Evolutionary conservation across 1,140 invertebrate genomes (phyloP), one percentile per base, ranked within the genome.

Genomic region (Cheumatopsyche charites): DNA sequence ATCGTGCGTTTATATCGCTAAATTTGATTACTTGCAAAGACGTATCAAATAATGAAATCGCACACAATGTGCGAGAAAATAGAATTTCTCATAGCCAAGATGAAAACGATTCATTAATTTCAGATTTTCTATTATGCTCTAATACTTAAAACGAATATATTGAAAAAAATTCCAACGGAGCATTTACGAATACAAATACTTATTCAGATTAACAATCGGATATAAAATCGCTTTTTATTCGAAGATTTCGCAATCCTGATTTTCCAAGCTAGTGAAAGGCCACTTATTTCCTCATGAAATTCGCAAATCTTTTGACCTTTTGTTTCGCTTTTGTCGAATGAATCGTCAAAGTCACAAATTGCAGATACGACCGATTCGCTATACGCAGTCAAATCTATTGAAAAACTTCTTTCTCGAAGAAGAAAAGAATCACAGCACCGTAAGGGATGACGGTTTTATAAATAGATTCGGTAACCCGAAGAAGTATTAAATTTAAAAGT

Each of bases 31-130:
- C 47, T 13, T 1, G 9, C 47, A 2, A 17, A 45, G 17, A 19
- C n/a, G 47, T 47, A 52, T 52, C 47, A 52, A 52, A 52, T 52
- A 17, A 52, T 52, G 9, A 52, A 52, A 52, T 52, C 47, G 47
- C 47, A 52, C 15, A 52, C 15, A 52, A 17, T 52, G 47, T 52
- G 47, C 47, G 7, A 19, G 19, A 52, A 47, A 52, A 52, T 52
- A 13, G 19, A 15, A 52, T 52, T n/a, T 47, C 29, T 36, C 29
- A 36, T 3, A 36, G 9, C 9, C 29, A 4, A 3, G 29, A 36
- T 42, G 19, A 15, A 52, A 52, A 15, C 19, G 47, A 52, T 9
- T 17, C 19, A 52, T n/a, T n/a, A n/a, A n/a, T n/a, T n/a, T n/a
- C n/a, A n/a, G n/a, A n/a, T n/a, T n/a, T n/a, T n/a, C n/a, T n/a